phyloP scores from a whole-genome alignment of 2,888 invertebrate species.

The Apodemia hepburni region DNA sequence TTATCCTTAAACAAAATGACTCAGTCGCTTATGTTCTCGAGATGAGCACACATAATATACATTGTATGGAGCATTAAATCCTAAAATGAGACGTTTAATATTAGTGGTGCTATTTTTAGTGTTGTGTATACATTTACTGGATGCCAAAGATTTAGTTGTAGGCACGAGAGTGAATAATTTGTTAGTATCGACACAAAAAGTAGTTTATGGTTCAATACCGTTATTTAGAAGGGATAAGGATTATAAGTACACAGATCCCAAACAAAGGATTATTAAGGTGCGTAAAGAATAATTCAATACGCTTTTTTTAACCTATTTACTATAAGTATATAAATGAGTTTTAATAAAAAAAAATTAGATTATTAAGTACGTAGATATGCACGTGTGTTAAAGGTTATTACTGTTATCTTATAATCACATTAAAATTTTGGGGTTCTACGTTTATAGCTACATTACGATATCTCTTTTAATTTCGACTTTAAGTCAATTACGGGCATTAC shows the following conservation, averaged over 20 bases:
- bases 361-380: background rate
- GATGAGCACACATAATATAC: constrained; percentile 39
- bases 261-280: constrained; percentile 64
- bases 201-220: constrained; percentile 47
- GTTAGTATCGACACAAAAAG: constrained; percentile 61
- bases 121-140: constrained; percentile 43
- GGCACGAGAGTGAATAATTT: constrained; percentile 61
- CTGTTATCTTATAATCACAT: no score
- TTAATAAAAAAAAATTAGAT: background rate
- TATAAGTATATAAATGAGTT: background rate
- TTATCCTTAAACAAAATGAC: constrained; percentile 40
- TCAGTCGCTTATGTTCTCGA: constrained; percentile 27
- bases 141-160: constrained; percentile 57
- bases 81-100: constrained; percentile 49
- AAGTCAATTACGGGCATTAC: no score
- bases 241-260: constrained; percentile 55
- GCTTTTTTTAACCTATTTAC: background rate
- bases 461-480: no score
- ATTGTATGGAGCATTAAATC: constrained; percentile 35
- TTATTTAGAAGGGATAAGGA: constrained; percentile 60
- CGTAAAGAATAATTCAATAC: constrained; percentile 18
- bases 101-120: constrained; percentile 44
- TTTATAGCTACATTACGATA: no score
- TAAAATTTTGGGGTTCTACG: no score
- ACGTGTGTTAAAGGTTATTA: no score